Base-by-base conservation (phyloP, 2,113 vertebrate species). In the Cynopterus brachyotis region DNA sequence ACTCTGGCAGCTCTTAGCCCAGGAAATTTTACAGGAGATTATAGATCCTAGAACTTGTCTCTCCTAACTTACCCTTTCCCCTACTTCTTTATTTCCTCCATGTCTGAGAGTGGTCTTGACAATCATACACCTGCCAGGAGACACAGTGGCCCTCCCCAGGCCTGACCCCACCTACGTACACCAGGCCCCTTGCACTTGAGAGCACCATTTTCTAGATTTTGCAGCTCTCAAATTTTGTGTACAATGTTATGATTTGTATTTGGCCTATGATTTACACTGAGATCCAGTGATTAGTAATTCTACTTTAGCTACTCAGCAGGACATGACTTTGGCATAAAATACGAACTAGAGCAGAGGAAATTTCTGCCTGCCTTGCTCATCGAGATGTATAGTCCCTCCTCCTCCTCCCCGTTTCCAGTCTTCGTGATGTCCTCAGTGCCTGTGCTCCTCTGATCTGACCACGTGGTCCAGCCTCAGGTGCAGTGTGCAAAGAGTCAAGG, bases 61-160 rank as follows among this genome's bases (percentile, higher is more conserved):
- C 24, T 17, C n/a, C 76, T 10, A 28, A 75, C 13, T 17, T 19
- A 72, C 5, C 24, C 19, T 4, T 40, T 19, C 24, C 16, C 15
- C 1, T 0, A 0, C 20, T 12, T 57, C 28, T 79, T 94, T 50
- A 11, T 42, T 80, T 67, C 67, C 28, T 90, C 47, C 2, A 47
- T 17, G 20, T 35, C 40, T n/a, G 11, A 32, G 9, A 62, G 13
- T 5, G 0, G 30, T 64, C 66, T 79, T 20, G n/a, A 93, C 12
- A 11, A 11, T 66, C 69, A 42, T n/a, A n/a, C 1, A 0, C 28
- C 7, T 28, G 40, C 26, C 9, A 12, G 30, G 55, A 53, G 55
- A 59, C 0, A 0, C 28, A 30, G 30, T 22, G 8, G 40, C 42
- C 16, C 11, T 19, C 10, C 45, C 37, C 1, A 5, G 72, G 53